Base-by-base conservation (phyloP, 2,797 vertebrate species). In the Bovichtus variegatus region DNA sequence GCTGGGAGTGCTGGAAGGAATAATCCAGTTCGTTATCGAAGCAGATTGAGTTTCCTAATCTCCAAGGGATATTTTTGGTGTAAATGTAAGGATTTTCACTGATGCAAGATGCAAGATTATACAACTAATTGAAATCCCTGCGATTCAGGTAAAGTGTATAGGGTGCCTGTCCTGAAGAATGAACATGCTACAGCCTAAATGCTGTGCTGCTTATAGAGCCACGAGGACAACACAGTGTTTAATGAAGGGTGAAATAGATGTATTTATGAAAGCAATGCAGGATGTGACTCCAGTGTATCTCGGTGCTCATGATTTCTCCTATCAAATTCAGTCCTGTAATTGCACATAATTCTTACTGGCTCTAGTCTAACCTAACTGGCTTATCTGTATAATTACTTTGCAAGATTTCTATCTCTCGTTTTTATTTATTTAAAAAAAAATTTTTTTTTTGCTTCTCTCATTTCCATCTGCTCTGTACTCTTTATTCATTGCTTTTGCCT, bases 161-260 rank as follows among this genome's bases (percentile, higher is more conserved):
- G 64, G 71, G 80, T 71, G 80, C n/a, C 63, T 63, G 63, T 78
- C 71, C 50, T 65, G 41, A 69, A 77, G 74, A 87, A 50, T 70
- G 49, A 55, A 43, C 60, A 63, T 31, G 55, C 25, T 54, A 38
- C 65, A 80, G 63, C 59, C 38, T 47, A 10, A 63, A 78, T 78
- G 67, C 57, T 76, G 53, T 36, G 71, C 72, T 67, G 74, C 50
- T 75, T 78, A 67, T 74, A 72, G 62, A 85, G 80, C 66, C 85
- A 84, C 73, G 50, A 65, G 65, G 71, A 67, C 72, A 79, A 81
- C 67, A 29, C 65, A 0, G 85, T 84, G 82, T 87, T 87, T 89
- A 92, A 93, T 90, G 92, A 87, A 89, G 83, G 80, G 71, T 92
- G 87, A 93, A 93, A 91, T 91, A 76, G 82, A 79, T 86, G 81